Evolutionary conservation across 2,888 invertebrate species (phyloP).

Genomic region (Iphiclides podalirius): DNA sequence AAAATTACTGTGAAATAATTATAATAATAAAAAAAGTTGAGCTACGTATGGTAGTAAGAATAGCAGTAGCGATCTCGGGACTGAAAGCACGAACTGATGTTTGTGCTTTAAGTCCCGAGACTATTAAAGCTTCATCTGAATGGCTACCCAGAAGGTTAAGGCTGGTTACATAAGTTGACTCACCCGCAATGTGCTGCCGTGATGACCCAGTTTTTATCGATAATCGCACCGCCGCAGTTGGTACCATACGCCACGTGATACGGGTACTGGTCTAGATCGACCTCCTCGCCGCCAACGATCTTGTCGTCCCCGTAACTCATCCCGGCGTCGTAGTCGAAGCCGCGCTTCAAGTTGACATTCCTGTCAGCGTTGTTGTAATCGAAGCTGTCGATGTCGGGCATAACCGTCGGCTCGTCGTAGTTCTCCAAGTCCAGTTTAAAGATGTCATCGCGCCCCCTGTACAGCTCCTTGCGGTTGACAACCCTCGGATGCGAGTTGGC

Average conservation of each 20-base stretch:
- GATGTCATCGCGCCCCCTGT: slow-evolving; percentile 26
- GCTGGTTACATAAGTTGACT: no score
- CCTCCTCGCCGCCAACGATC: slow-evolving; percentile 66
- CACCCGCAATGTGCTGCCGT: slow-evolving; percentile 76
- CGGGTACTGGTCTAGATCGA: slow-evolving; percentile 65
- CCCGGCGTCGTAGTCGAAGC: slow-evolving; percentile 16
- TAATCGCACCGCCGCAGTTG: slow-evolving; percentile 70
- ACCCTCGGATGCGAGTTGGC: background rate
- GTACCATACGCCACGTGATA: slow-evolving; percentile 67
- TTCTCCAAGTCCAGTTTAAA: slow-evolving; percentile 51
- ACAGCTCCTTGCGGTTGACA: slow-evolving; percentile 19
- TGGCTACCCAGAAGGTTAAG: no score
- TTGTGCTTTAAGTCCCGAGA: no score
- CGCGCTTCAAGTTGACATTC: slow-evolving; percentile 12
- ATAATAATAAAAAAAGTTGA: no score
- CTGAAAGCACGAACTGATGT: no score
- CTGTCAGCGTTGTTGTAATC: slow-evolving; percentile 44
- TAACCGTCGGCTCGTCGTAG: slow-evolving; percentile 53
- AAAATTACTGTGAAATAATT: no score
- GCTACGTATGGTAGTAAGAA: no score
- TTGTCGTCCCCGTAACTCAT: slow-evolving; percentile 51
- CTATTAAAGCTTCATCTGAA: no score
- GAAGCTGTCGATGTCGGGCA: slow-evolving; percentile 51
- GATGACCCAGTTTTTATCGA: slow-evolving; percentile 59
- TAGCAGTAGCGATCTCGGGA: no score